Conservation (phyloP, 2,888 invertebrate species). For the Rhorus exstirpatorius region DNA sequence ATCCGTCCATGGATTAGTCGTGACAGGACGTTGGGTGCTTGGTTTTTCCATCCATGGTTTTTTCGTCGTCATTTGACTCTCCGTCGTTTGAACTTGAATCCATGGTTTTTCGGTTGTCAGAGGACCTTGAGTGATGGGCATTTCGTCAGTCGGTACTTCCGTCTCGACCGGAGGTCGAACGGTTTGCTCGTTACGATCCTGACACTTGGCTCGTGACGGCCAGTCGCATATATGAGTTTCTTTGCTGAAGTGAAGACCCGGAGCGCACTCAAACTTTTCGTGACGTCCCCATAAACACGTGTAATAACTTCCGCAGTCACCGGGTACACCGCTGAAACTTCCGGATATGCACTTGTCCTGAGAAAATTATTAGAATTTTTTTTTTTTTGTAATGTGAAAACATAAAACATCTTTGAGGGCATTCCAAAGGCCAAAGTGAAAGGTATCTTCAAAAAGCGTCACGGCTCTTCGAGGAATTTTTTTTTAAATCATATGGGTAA, state of each 20-base stretch:
- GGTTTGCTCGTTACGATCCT: constrained; percentile 67
- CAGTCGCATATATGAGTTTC: constrained; percentile 91
- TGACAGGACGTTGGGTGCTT: constrained; percentile 72
- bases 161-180: constrained; percentile 65
- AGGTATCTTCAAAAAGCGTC: no score
- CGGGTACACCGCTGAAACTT: constrained; percentile 85
- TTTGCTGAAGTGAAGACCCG: constrained; percentile 91
- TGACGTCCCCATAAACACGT: constrained; percentile 93
- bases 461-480: no score
- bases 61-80: constrained; percentile 8
- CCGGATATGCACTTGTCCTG: constrained; percentile 79
- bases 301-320: constrained; percentile 91
- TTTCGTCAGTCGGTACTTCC: constrained; percentile 69
- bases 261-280: constrained; percentile 91
- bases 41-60: constrained; percentile 62
- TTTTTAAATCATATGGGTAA: no score
- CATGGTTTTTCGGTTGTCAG: constrained; percentile 62
- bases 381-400: not conserved
- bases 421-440: no score
- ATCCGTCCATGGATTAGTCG: constrained; percentile 68
- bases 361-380: not conserved
- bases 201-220: constrained; percentile 90
- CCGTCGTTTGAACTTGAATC: constrained; percentile 44
- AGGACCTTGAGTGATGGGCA: constrained; percentile 76
- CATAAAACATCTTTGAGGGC: no score